Percentiles rank a stretch among this genome's conserved stretches.
Evolutionary conservation across 2,113 vertebrate species (phyloP).

Genomic region (Xiphias gladius): DNA sequence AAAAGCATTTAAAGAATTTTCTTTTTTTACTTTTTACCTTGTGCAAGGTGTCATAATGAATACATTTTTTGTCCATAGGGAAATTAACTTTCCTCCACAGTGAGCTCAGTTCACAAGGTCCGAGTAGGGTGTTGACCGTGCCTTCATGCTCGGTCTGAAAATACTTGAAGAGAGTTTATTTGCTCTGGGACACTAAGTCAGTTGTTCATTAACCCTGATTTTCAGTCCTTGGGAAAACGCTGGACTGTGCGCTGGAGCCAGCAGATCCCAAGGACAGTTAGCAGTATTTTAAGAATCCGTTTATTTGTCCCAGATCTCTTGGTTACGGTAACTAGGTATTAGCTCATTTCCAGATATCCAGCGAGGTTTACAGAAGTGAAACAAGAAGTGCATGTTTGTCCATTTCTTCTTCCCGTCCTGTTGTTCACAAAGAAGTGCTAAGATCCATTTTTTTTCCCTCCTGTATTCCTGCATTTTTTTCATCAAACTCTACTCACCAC

Average conservation of each 20-base stretch:
- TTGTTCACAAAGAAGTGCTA: conserved; percentile 47
- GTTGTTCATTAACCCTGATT: conserved; percentile 69
- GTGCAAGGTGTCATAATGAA: neutral
- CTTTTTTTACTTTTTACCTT: neutral
- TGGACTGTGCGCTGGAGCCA: conserved; percentile 1
- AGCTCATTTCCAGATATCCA: conserved; percentile 62
- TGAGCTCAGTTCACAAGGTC: conserved; percentile 22
- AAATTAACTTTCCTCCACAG: conserved; percentile 35
- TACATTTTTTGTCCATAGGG: conserved; percentile 2
- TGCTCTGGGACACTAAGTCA: conserved; percentile 49
- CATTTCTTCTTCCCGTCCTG: conserved; percentile 30
- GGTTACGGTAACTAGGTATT: conserved; percentile 60
- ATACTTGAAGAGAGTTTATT: conserved; percentile 53
- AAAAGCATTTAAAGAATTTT: neutral
- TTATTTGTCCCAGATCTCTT: conserved; percentile 63
- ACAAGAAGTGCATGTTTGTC: conserved; percentile 59
- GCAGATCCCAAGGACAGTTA: conserved; percentile 23
- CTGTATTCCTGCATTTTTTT: conserved; percentile 21
- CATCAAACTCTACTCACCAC: conserved; percentile 6
- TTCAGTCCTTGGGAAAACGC: conserved; percentile 5
- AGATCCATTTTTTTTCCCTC: conserved; percentile 20
- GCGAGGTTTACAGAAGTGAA: conserved; percentile 75
- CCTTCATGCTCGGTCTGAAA: conserved; percentile 26
- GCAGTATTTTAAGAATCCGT: conserved; percentile 44
- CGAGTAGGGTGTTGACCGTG: conserved; percentile 2